Base-by-base conservation (phyloP, 2,888 invertebrate genomes). In the Proisotoma minuta region DNA sequence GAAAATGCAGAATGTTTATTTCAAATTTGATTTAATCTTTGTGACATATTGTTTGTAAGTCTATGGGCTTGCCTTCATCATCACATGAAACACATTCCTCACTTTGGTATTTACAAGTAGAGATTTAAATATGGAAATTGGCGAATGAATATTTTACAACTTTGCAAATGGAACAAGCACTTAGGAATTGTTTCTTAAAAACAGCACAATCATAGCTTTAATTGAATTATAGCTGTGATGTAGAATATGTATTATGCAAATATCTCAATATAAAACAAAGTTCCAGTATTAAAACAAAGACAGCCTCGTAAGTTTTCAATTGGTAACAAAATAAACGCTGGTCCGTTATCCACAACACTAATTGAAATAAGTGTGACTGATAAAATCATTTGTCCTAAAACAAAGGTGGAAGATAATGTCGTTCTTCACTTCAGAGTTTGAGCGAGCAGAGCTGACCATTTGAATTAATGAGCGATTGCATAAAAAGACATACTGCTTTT, bases 1-100 rank as follows among this genome's bases (percentile, higher is more conserved):
- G n/a, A n/a, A n/a, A n/a, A n/a, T n/a, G n/a, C n/a, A n/a, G n/a
- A n/a, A n/a, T 39, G 53, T 29, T 54, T 39, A 54, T 34, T 54
- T 54, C 29, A 29, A 51, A 51, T 24, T 51, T 27, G 51, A 27
- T 26, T n/a, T n/a, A 18, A 43, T 43, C 43, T 43, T 20, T 15
- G 43, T 43, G 43, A 43, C 43, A 43, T 43, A 43, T 43, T 43
- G 43, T 5, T 43, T 43, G 15, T 12, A 20, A n/a, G n/a, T n/a
- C n/a, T n/a, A n/a, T n/a, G n/a, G n/a, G n/a, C n/a, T n/a, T n/a
- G n/a, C n/a, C n/a, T n/a, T n/a, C n/a, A n/a, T n/a, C n/a, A n/a
- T n/a, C n/a, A n/a, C n/a, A 4, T 18, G 43, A n/a, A 43, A 4
- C 18, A n/a, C 5, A 43, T 43, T 43, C 5, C 34, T 34, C n/a